phyloP scores from a whole-genome alignment of 2,888 invertebrate genomes.

The Chorisops tibialis region DNA sequence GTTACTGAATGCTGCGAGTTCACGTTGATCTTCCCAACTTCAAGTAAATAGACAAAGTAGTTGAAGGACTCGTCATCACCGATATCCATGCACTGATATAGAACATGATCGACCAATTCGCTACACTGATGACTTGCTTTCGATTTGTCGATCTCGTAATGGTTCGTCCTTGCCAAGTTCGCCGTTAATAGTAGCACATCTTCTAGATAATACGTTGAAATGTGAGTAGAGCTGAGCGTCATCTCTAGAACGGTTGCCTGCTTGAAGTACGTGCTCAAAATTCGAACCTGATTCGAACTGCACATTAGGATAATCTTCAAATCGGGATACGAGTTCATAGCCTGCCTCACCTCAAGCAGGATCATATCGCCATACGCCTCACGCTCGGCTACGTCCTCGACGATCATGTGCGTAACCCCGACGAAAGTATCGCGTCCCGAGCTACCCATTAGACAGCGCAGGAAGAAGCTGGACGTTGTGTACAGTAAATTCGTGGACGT shows the following conservation, averaged over 20 bases:
- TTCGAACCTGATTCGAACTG: conserved; percentile 58
- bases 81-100: conserved; percentile 38
- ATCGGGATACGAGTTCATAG: conserved; percentile 63
- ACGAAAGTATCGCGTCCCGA: conserved; percentile 51
- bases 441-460: conserved; percentile 82
- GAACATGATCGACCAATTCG: conserved; percentile 51
- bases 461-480: conserved; percentile 43
- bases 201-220: not conserved
- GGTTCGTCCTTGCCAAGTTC: not conserved
- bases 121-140: too few relatives aligned
- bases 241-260: not conserved
- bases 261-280: not conserved
- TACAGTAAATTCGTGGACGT: conserved; percentile 30
- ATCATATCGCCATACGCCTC: conserved; percentile 89
- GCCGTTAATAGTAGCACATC: not conserved
- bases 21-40: conserved; percentile 71
- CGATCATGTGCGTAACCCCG: conserved; percentile 68
- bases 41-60: conserved; percentile 70
- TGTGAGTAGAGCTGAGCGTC: not conserved
- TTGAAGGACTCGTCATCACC: conserved; percentile 65
- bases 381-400: conserved; percentile 92
- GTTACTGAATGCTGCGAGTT: conserved; percentile 66
- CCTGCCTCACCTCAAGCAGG: conserved; percentile 75
- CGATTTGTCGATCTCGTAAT: not conserved
- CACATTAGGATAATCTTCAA: conserved; percentile 86